Evolutionary conservation across 2,113 vertebrate genomes (phyloP).

Genomic region (Microcebus griseorufus): DNA sequence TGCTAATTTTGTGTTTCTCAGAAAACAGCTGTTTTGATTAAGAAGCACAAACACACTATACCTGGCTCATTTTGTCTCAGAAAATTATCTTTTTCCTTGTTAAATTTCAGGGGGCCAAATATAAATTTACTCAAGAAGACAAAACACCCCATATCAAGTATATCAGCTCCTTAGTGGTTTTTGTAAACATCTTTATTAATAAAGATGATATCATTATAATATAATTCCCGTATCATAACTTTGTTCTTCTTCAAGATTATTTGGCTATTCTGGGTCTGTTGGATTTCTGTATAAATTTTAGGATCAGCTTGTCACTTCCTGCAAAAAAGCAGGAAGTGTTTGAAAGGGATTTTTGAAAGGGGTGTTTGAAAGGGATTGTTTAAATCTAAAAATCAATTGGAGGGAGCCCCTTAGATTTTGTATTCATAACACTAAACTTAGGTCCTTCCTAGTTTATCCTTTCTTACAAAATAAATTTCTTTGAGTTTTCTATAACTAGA

Average conservation of each 20-base stretch:
- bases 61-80: background rate
- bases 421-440: slow-evolving; percentile 19
- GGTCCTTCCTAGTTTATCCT: background rate
- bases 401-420: background rate
- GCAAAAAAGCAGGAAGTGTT: background rate
- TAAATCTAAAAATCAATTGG: background rate
- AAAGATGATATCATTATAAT: background rate
- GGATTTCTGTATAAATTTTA: slow-evolving; percentile 34
- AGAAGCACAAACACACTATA: background rate
- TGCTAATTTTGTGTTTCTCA: background rate
- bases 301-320: background rate
- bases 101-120: background rate
- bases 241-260: background rate
- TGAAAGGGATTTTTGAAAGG: background rate
- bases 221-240: background rate
- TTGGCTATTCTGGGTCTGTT: background rate
- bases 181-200: background rate
- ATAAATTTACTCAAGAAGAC: background rate
- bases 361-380: slow-evolving; percentile 25
- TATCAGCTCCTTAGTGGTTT: background rate
- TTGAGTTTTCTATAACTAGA: background rate
- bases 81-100: background rate
- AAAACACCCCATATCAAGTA: background rate
- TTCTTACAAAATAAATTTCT: background rate
- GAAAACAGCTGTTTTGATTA: slow-evolving; percentile 6